Percentiles rank a stretch among this genome's conserved stretches.
These are phyloP conservation scores for Taxidea taxus DNA, from an alignment of 2,113 vertebrate genomes.

Conservation along the genomic window DNA sequence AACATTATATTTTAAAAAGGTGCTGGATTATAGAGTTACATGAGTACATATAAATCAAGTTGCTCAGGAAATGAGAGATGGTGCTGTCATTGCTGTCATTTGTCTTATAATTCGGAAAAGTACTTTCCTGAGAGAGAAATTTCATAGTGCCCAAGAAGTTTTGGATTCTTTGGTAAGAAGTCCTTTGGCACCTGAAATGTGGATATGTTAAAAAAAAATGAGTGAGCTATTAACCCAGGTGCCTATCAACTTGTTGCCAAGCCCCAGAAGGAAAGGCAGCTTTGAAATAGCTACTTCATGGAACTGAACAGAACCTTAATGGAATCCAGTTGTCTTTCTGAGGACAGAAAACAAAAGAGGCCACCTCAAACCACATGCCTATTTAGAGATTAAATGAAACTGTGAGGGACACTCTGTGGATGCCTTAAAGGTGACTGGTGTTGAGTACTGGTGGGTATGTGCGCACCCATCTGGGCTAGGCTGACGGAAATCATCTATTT, in stretches of 20 bases:
- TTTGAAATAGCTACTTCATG: not conserved
- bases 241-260: not conserved
- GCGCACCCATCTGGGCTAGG: not conserved
- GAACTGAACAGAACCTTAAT: not conserved
- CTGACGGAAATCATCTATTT: not conserved
- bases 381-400: conserved; percentile 51
- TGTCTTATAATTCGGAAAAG: conserved; percentile 24
- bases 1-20: conserved; percentile 20
- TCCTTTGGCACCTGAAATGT: not conserved
- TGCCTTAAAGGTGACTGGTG: conserved; percentile 53
- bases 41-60: conserved; percentile 22
- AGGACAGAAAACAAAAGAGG: conserved; percentile 10
- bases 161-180: not conserved
- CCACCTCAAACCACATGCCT: conserved; percentile 41
- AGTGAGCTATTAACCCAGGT: not conserved
- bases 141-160: not conserved
- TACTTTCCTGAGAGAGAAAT: not conserved
- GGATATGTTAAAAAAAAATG: not conserved
- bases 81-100: not conserved
- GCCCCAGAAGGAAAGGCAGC: not conserved
- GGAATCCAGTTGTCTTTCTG: not conserved
- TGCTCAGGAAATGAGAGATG: conserved; percentile 51
- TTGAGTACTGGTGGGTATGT: not conserved
- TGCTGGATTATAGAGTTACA: conserved; percentile 26
- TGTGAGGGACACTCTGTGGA: conserved; percentile 9